Conservation (phyloP, 2,797 vertebrate species). For the Xenopus petersii region DNA sequence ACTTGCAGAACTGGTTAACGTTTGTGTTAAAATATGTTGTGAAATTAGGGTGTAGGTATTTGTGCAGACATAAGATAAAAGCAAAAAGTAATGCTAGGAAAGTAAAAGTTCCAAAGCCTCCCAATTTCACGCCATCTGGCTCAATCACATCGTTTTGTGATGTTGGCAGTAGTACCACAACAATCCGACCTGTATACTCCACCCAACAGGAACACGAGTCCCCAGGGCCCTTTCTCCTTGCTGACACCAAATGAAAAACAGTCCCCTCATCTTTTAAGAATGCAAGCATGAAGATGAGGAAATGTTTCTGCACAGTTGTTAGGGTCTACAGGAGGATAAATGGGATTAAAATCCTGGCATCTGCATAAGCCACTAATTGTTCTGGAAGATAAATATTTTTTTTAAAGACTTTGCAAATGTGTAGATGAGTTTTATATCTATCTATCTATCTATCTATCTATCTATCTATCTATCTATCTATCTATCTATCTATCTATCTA, state of each 20-base stretch:
- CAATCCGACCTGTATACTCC: constrained; percentile 20
- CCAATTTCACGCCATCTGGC: constrained; percentile 3
- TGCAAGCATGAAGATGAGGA: neutral
- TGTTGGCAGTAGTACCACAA: constrained; percentile 5
- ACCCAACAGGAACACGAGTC: constrained; percentile 42
- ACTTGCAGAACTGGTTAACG: too few relatives aligned
- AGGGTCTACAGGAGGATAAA: neutral
- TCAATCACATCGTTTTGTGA: neutral
- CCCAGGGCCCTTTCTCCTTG: neutral
- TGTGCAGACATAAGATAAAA: neutral
- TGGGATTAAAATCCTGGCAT: neutral
- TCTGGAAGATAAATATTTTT: neutral
- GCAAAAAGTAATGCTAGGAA: neutral
- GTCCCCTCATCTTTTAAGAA: constrained; percentile 43
- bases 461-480: too few relatives aligned
- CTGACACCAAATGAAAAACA: constrained; percentile 34
- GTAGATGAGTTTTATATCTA: too few relatives aligned
- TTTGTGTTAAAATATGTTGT: neutral
- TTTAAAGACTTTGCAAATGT: too few relatives aligned
- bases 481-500: too few relatives aligned
- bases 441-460: too few relatives aligned
- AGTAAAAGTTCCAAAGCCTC: neutral
- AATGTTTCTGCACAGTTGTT: constrained; percentile 4
- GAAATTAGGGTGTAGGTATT: neutral
- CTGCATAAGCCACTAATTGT: constrained; percentile 3